Evolutionary conservation across 2,113 vertebrate species (phyloP).

Genomic region (Xenotilapia caudafasciata): DNA sequence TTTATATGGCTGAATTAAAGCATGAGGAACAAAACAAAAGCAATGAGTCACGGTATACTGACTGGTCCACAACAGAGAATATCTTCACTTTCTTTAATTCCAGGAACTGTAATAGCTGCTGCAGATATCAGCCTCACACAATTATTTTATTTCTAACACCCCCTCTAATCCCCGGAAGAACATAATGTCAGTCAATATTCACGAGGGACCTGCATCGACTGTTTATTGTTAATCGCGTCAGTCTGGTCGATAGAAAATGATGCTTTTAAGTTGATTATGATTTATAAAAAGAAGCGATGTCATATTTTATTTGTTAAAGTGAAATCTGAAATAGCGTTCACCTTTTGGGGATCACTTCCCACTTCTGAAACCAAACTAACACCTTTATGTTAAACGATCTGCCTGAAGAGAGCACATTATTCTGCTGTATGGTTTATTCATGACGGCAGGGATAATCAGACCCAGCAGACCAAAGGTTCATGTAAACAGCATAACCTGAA

Average conservation of each 20-base stretch:
- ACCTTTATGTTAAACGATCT: background rate
- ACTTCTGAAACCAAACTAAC: background rate
- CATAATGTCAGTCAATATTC: background rate
- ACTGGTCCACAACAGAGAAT: background rate
- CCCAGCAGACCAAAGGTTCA: background rate
- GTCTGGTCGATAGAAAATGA: background rate
- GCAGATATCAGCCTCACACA: background rate
- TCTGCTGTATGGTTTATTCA: background rate
- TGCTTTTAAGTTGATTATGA: background rate
- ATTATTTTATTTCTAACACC: background rate
- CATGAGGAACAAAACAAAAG: background rate
- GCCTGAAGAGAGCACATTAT: background rate
- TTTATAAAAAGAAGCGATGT: background rate
- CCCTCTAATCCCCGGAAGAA: background rate
- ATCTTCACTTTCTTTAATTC: background rate
- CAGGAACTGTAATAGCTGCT: background rate
- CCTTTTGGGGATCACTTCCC: background rate
- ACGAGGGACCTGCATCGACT: background rate
- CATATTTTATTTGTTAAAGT: background rate
- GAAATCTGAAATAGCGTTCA: background rate
- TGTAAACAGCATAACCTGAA: constrained; percentile 13
- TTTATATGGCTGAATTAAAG: background rate
- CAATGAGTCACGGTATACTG: background rate
- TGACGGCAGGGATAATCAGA: background rate
- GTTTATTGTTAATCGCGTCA: background rate